Base-by-base conservation (phyloP, 2,888 invertebrate species). In the Hedychridium roseum region DNA sequence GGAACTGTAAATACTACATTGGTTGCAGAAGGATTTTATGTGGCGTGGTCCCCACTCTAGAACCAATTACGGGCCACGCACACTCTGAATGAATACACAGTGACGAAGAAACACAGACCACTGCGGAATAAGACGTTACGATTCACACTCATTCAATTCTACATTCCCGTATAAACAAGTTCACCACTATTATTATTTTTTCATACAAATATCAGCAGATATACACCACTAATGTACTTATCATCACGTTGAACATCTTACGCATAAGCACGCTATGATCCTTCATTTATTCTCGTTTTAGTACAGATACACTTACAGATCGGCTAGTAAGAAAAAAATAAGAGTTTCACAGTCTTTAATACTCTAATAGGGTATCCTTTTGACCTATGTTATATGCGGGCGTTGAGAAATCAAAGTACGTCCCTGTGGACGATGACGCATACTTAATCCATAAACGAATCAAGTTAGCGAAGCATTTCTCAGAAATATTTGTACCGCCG, bases 1-100 rank as follows among this genome's bases (percentile, higher is more conserved):
- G 39, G 41, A 34, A 65, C 64, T 66, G 59, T 66, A 68, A 68
- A 68, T 60, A 64, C 41, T 47, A 46, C 44, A 43, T 44, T 39
- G 46, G 45, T 46, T 47, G 51, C 47, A 47, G 54, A 51, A 50
- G 53, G 56, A 55, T 48, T 68, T 66, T 68, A 68, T 68, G 59
- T 50, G 47, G 36, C 12, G 20, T 11, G 34, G 50, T 11, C 64
- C 63, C 66, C 68, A 61, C 68, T 63, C 68, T 56, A 9, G 11
- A 28, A 17, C 40, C 53, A 57, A 54, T 57, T 60, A 53, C 45
- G 41, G 20, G 21, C 48, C 54, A 59, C 60, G 27, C 34, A 45
- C 34, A 26, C 48, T 40, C 38, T 34, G 27, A 35, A 7, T 6
- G 7, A 35, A 28, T 21, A n/a, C 11, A 20, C n/a, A 30, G 31